A percentile compares a stretch with the other conserved stretches of the same genome.
Conservation (phyloP, 2,888 invertebrate genomes). For the Orthonevra nobilis region DNA sequence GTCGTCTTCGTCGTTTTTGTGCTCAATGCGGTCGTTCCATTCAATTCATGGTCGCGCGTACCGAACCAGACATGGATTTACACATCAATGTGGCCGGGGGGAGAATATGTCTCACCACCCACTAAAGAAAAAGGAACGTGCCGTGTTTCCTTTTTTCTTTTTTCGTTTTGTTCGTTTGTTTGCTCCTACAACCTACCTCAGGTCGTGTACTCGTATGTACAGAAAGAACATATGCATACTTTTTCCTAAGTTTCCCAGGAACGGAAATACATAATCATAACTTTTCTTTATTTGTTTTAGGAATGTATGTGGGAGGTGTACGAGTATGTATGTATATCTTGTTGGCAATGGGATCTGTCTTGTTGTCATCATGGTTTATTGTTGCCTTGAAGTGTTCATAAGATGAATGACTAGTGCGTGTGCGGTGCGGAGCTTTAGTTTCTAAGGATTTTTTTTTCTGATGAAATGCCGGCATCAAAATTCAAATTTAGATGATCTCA, state of each 20-base stretch:
- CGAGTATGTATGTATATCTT: neutral
- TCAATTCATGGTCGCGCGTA: conserved; percentile 49
- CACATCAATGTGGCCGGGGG: conserved; percentile 5
- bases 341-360: conserved; percentile 8
- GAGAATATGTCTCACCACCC: conserved; percentile 15
- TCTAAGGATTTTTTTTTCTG: neutral
- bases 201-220: neutral
- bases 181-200: neutral
- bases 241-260: conserved; percentile 4
- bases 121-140: conserved; percentile 43
- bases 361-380: neutral
- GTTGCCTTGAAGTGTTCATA: neutral
- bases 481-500: no score
- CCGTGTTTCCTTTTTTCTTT: conserved; percentile 6
- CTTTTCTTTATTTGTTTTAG: neutral
- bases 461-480: no score
- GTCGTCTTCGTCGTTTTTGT: conserved; percentile 37
- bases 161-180: neutral
- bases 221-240: neutral
- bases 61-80: conserved; percentile 45
- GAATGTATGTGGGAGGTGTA: no score
- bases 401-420: neutral
- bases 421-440: neutral
- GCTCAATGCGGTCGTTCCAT: conserved; percentile 44
- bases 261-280: conserved; percentile 7